Evolutionary conservation across 2,113 vertebrate species (phyloP), one percentile per base, ranked within the genome.

Genomic region (Vimba vimba): DNA sequence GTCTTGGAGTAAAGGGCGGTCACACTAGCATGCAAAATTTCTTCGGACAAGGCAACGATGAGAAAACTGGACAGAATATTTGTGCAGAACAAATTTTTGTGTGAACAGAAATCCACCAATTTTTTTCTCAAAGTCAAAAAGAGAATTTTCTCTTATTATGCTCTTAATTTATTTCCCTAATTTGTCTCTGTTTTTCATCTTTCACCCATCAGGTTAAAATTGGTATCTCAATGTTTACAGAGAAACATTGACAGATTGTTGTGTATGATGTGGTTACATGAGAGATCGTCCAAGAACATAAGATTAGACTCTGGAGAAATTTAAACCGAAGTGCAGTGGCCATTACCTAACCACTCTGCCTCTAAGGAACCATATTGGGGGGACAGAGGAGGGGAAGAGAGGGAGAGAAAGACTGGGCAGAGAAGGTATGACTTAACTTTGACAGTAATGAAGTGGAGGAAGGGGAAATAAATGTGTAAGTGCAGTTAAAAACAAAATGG

Each of bases 391-490:
- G 71, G n/a, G 52, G 30, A 21, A 33, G 33, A 39, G n/a, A 52
- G 68, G 11, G 17, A 85, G 45, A 17, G 1, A 60, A 55, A 79
- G n/a, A 13, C 30, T 36, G 27, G 66, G 47, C 15, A 59, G 50
- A 13, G 36, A 69, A 74, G 39, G 52, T 33, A 15, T 47, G 21
- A 83, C 15, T 57, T 71, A 50, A 73, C 64, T 39, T 39, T 83
- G 50, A 78, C 30, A 45, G 47, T 57, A 73, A 87, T 77, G 75
- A 62, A 89, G 76, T 52, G 60, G 71, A 81, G 36, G 17, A 52
- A 85, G 19, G 25, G 36, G 71, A 87, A 86, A 66, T 83, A 66
- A 86, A 83, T 73, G 25, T 79, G 55, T 45, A 60, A 73, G 21
- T 62, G 52, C 27, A 74, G 68, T 59, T 74, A 68, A 78, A 43